Base-by-base conservation (phyloP, 2,888 invertebrate species). In the Dendrolimus pini region DNA sequence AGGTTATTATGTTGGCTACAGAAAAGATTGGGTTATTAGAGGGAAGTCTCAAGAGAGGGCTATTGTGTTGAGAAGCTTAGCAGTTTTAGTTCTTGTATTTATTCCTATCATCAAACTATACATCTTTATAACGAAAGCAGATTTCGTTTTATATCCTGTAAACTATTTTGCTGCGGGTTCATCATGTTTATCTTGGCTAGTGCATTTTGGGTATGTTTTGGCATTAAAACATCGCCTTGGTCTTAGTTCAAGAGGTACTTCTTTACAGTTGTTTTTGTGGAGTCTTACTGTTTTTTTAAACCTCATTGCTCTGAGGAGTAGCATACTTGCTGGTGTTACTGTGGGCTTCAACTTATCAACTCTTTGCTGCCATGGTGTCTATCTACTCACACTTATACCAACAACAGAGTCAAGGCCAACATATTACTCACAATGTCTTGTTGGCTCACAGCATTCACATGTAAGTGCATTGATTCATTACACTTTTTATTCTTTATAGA, bases 1-100 rank as follows among this genome's bases (percentile, higher is more conserved):
- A n/a, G 94, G 95, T 0, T 98, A 94, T 85, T 95, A 95, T 77
- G 93, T 95, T 66, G 97, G 97, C 10, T 93, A 92, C 65, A 93
- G 94, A 68, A 89, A 88, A 59, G 90, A 92, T 61, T 92, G 92
- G 82, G 93, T 94, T 7, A 83, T 92, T 10, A 91, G 95, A 57
- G 94, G 94, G 68, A 87, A 84, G 59, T 79, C 89, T 41, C 95
- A 95, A 71, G 86, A 93, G 65, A 84, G 91, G 14, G 88, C 94
- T 7, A 92, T 97, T 61, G 92, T 93, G 59, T 67, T 93, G 9
- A 93, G 97, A 65, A 92, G 94, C 71, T 78, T 93, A 53, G 77
- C 94, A 53, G 92, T 94, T 41, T 70, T 94, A 59, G 83, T 93
- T 14, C 84, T 97, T 65, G 92, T 93, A 3, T 75, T 94, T 53